Percentiles rank a stretch among this genome's conserved stretches.
Evolutionary conservation across 2,888 invertebrate genomes (phyloP).

Genomic region (Eristalis arbustorum): DNA sequence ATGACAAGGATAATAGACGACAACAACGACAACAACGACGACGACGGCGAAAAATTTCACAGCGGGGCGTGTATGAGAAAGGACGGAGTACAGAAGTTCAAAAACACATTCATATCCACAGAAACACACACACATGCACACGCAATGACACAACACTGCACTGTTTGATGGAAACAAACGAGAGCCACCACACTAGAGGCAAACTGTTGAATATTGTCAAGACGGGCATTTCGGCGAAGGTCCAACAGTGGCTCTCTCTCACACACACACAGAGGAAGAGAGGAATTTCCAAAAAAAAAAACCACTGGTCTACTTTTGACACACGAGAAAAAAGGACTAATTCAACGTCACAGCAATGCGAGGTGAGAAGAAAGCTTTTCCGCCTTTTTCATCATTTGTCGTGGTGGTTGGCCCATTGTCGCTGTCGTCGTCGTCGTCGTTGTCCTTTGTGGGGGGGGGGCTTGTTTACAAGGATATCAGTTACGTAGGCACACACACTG

Average conservation of each 20-base stretch:
- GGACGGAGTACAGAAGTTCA: background rate
- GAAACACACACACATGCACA: background rate
- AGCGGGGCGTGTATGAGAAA: constrained; percentile 33
- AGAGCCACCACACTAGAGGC: constrained; percentile 41
- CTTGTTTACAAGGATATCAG: constrained; percentile 67
- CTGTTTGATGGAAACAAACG: background rate
- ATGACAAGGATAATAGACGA: background rate
- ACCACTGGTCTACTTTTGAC: background rate
- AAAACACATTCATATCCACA: too few relatives aligned
- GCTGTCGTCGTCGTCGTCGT: background rate
- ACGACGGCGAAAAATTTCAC: constrained; percentile 14
- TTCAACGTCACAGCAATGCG: constrained; percentile 8
- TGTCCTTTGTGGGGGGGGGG: constrained; percentile 15
- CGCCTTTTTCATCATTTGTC: constrained; percentile 45
- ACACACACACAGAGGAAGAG: background rate
- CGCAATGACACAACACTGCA: background rate
- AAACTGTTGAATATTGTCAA: constrained; percentile 69
- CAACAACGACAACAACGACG: background rate
- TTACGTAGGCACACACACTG: constrained; percentile 56
- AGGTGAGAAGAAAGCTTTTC: constrained; percentile 59
- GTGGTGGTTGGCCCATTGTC: background rate
- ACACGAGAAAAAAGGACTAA: constrained; percentile 1
- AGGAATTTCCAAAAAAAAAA: constrained; percentile 8
- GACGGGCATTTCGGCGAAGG: constrained; percentile 40
- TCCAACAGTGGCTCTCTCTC: background rate